Conservation (phyloP, 1,140 invertebrate species). For the Penaeus japonicus region DNA sequence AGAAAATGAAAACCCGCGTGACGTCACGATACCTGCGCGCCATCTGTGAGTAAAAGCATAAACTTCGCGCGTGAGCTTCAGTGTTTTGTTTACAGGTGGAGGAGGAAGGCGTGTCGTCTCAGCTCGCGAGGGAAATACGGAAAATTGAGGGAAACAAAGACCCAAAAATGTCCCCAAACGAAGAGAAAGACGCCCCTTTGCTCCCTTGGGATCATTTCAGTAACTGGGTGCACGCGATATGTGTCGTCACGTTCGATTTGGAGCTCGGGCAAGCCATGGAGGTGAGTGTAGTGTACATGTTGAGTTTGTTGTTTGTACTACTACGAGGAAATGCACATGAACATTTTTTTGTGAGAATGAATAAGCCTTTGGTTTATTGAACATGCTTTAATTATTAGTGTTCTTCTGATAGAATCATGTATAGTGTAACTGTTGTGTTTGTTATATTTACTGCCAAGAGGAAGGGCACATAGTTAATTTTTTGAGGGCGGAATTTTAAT, state of each 20-base stretch:
- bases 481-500: too few species aligned
- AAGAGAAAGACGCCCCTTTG: constrained; percentile 49
- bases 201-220: constrained; percentile 75
- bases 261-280: constrained; percentile 97
- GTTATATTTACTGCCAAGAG: too few species aligned
- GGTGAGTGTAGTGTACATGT: constrained; percentile 66
- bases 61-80: background rate
- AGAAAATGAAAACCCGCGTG: background rate
- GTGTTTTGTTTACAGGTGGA: constrained; percentile 39
- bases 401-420: too few species aligned
- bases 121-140: background rate
- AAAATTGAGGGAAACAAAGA: background rate
- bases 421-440: too few species aligned
- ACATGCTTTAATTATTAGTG: too few species aligned
- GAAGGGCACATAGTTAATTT: too few species aligned
- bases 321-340: too few species aligned
- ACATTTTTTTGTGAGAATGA: too few species aligned
- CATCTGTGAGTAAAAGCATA: background rate
- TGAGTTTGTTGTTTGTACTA: background rate
- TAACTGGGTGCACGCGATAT: constrained; percentile 96
- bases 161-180: constrained; percentile 44
- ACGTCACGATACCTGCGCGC: constrained; percentile 3
- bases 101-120: background rate
- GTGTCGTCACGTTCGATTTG: constrained; percentile 97
- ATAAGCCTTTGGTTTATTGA: too few species aligned